Percentiles rank a stretch among this genome's conserved stretches.
These are phyloP conservation scores for Vollenhovia emeryi DNA, from an alignment of 1,140 invertebrate species.

Conservation along the genomic window DNA sequence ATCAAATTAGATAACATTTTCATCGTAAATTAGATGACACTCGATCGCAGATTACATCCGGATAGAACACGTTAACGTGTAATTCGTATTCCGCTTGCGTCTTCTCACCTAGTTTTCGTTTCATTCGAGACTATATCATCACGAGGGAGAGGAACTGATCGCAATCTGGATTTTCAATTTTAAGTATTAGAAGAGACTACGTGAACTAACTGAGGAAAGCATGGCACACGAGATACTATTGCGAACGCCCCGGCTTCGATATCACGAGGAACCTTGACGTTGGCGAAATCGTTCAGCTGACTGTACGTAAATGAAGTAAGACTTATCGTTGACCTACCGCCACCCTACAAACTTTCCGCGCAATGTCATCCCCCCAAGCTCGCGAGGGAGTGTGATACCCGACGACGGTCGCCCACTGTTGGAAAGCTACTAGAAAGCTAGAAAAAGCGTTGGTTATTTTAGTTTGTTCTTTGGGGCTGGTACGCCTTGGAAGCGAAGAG, in stretches of 20 bases:
- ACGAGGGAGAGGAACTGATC: neutral
- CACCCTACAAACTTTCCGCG: conserved; percentile 53
- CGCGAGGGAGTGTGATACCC: neutral
- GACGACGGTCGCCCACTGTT: neutral
- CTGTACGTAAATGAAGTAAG: conserved; percentile 59
- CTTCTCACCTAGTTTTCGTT: neutral
- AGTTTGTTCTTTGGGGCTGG: too few relatives aligned
- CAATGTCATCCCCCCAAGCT: neutral
- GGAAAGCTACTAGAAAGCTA: too few relatives aligned
- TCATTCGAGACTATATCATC: neutral
- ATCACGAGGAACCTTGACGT: conserved; percentile 11
- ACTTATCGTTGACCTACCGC: conserved; percentile 30
- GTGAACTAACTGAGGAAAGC: neutral
- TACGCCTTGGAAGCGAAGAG: too few relatives aligned
- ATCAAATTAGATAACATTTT: too few relatives aligned
- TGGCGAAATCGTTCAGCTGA: conserved; percentile 13
- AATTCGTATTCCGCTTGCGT: neutral
- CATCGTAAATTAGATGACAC: conserved; percentile 3
- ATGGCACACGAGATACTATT: neutral
- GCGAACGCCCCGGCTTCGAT: neutral
- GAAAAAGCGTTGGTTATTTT: too few relatives aligned
- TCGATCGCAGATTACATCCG: neutral
- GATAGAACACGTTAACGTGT: neutral
- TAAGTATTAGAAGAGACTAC: neutral
- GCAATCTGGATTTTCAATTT: conserved; percentile 2